A percentile compares a stretch with the other conserved stretches of the same genome.
Evolutionary conservation across 2,888 invertebrate genomes (phyloP).

Genomic region (Clanis bilineata): DNA sequence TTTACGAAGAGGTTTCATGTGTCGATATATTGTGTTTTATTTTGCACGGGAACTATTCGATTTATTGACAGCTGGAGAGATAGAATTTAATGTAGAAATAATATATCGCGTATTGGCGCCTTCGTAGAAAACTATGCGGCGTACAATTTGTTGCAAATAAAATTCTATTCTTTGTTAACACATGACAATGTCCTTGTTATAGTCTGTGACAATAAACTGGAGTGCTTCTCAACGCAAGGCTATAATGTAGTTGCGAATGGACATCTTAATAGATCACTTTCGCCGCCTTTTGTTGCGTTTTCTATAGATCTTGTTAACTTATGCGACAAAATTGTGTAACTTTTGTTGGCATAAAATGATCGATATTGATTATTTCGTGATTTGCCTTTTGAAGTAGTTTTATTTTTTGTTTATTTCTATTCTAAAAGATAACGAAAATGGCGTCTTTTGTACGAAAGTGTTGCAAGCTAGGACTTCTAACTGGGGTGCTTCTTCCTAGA

Average conservation of each 20-base stretch:
- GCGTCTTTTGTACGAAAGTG: too few relatives aligned
- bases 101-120: slow-evolving; percentile 58
- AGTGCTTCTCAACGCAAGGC: slow-evolving; percentile 11
- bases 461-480: too few relatives aligned
- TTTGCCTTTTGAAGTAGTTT: too few relatives aligned
- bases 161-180: slow-evolving; percentile 49
- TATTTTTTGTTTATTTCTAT: too few relatives aligned
- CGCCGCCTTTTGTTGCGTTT: not conserved
- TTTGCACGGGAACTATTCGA: slow-evolving; percentile 26
- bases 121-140: slow-evolving; percentile 54
- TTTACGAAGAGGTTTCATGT: slow-evolving; percentile 11
- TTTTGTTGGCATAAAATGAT: not conserved
- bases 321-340: slow-evolving; percentile 1
- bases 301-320: not conserved
- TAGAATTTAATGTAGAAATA: slow-evolving; percentile 52
- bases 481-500: too few relatives aligned
- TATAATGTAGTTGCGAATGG: slow-evolving; percentile 2
- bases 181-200: slow-evolving; percentile 25
- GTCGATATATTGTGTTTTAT: slow-evolving; percentile 23
- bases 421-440: too few relatives aligned
- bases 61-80: slow-evolving; percentile 25
- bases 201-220: slow-evolving; percentile 21
- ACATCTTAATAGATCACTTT: slow-evolving; percentile 14
- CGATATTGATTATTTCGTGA: too few relatives aligned
- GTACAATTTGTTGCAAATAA: slow-evolving; percentile 64